Evolutionary conservation across 2,113 vertebrate genomes (phyloP).

Genomic region (Chamaetylas fuelleborni): DNA sequence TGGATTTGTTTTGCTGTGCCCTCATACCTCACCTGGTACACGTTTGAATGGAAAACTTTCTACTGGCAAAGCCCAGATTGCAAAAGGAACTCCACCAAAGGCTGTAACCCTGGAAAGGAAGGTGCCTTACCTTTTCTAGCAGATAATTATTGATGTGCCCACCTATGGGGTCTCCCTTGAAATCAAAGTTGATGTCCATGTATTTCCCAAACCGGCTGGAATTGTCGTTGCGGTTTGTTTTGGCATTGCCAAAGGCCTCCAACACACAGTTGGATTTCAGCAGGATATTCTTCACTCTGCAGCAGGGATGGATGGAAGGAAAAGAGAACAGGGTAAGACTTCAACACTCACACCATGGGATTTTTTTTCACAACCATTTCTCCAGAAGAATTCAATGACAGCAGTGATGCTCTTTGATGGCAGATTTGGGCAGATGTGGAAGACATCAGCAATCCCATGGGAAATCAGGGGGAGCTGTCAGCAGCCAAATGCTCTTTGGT

Average conservation of each 20-base stretch:
- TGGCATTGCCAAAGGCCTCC: slow-evolving; percentile 97
- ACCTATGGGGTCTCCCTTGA: slow-evolving; percentile 97
- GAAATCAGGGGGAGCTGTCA: not conserved
- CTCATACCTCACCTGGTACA: not conserved
- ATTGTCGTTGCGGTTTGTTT: slow-evolving; percentile 98
- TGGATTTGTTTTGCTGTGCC: not conserved
- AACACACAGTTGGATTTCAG: slow-evolving; percentile 97
- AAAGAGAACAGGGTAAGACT: not conserved
- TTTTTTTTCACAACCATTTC: not conserved
- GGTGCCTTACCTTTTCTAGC: slow-evolving; percentile 89
- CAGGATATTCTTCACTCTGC: slow-evolving; percentile 95
- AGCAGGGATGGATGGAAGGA: not conserved
- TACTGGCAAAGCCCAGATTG: not conserved
- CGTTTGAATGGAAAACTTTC: not conserved
- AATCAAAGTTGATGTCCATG: slow-evolving; percentile 99
- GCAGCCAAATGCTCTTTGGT: not conserved
- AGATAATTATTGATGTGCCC: slow-evolving; percentile 99
- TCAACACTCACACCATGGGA: rapidly evolving
- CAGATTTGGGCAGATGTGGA: not conserved
- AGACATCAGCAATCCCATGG: not conserved
- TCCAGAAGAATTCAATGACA: not conserved
- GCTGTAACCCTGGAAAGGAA: not conserved
- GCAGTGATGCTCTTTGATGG: not conserved
- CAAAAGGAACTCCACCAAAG: not conserved
- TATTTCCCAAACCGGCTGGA: slow-evolving; percentile 98